Evolutionary conservation across 2,888 invertebrate species (phyloP).

Genomic region (Rhabditoides inermis): DNA sequence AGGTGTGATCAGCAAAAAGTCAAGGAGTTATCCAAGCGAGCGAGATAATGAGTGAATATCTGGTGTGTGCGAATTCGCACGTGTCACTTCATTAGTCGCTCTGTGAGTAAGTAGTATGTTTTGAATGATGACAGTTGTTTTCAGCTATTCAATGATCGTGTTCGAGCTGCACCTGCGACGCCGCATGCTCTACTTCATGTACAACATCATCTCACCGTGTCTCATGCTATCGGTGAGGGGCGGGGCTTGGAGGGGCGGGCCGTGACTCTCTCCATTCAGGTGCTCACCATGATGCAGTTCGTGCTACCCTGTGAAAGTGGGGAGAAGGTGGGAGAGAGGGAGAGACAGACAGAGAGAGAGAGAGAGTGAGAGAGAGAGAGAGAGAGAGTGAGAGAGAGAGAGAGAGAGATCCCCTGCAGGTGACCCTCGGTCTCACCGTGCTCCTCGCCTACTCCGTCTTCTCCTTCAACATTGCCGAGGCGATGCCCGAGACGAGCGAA

Average conservation of each 20-base stretch:
- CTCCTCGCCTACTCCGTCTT: conserved; percentile 57
- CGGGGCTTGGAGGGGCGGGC: neutral
- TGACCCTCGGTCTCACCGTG: conserved; percentile 53
- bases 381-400: neutral
- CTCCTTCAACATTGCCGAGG: conserved; percentile 57
- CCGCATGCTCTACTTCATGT: conserved; percentile 27
- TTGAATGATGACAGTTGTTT: neutral
- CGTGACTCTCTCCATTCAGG: conserved; percentile 13
- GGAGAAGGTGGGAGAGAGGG: conserved; percentile 20
- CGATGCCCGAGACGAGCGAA: conserved; percentile 57
- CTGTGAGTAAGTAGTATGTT: neutral
- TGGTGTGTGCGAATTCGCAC: neutral
- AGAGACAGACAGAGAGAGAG: neutral
- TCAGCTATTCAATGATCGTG: conserved; percentile 20
- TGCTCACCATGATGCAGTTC: conserved; percentile 55
- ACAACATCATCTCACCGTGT: conserved; percentile 33
- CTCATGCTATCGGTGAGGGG: conserved; percentile 26
- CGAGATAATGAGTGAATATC: neutral
- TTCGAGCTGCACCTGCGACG: conserved; percentile 34
- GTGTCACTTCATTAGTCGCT: neutral
- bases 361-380: neutral
- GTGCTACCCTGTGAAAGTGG: conserved; percentile 55
- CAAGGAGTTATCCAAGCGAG: too few relatives aligned
- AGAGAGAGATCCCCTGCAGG: neutral
- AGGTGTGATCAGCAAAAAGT: too few relatives aligned